Base-by-base conservation (phyloP, 2,888 invertebrate genomes). In the Heliconius sara region DNA sequence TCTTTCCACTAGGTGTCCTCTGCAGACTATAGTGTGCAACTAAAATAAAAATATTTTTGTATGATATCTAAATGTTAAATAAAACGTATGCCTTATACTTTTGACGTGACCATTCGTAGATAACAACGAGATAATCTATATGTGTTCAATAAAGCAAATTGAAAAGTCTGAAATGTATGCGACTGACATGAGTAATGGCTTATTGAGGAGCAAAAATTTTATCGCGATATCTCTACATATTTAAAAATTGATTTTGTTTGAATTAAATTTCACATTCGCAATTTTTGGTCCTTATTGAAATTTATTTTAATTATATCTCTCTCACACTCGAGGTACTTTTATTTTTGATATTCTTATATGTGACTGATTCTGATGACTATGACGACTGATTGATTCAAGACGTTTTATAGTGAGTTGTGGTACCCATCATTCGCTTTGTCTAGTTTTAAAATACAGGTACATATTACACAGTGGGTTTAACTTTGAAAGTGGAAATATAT, bases 51-150 rank as follows among this genome's bases (percentile, higher is more conserved):
- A 60, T n/a, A 60, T n/a, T 60, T 60, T 60, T 60, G 9, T 60
- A 22, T 60, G 10, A 60, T 10, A 60, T n/a, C 3, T n/a, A n/a
- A 60, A n/a, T n/a, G 60, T n/a, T 60, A n/a, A 60, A 60, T 60
- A 60, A 60, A 60, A 60, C 9, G n/a, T n/a, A 60, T n/a, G n/a
- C 39, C 39, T 39, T 3, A 22, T 1, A n/a, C 60, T 10, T 60
- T 60, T 60, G n/a, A 60, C n/a, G 60, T n/a, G 60, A n/a, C 60
- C 60, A 60, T 60, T 60, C 60, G 60, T n/a, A 60, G 60, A 52
- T 52, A 52, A 19, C 52, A 52, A 52, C 19, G 52, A 52, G 6
- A 52, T 60, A 60, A 60, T 60, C n/a, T 60, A 3, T n/a, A 10
- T 60, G 60, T 60, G n/a, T 60, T 60, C 60, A 60, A 60, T n/a